phyloP scores from a whole-genome alignment of 2,113 vertebrate species.

The Poicephalus gulielmi region DNA sequence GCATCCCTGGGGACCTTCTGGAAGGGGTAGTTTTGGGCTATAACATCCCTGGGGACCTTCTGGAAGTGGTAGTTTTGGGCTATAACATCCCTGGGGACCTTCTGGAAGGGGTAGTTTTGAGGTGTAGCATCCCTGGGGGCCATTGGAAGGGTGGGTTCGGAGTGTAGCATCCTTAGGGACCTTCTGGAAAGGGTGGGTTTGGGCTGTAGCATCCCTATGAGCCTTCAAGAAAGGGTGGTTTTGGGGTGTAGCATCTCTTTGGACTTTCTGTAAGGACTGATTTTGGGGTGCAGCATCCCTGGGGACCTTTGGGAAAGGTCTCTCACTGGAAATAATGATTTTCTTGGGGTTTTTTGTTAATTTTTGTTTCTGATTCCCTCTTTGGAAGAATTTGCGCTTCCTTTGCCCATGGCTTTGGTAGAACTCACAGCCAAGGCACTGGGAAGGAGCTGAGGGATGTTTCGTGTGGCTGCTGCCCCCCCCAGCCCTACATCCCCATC shows the following conservation, averaged over 20 bases:
- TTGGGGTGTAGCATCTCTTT: not conserved
- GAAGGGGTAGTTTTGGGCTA: rapidly evolving
- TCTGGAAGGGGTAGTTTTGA: no score
- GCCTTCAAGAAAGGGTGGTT: not conserved
- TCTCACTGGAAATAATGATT: not conserved
- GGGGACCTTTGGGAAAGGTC: not conserved
- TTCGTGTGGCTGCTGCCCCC: not conserved
- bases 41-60: rapidly evolving
- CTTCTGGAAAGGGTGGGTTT: rapidly evolving
- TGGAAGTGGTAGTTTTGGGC: rapidly evolving
- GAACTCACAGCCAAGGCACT: not conserved
- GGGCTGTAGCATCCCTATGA: not conserved
- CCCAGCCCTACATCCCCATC: not conserved
- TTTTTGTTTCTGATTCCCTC: not conserved
- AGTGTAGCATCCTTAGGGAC: rapidly evolving
- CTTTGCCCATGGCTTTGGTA: not conserved
- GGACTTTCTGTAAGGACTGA: not conserved
- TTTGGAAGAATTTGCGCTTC: rapidly evolving
- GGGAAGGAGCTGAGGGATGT: not conserved
- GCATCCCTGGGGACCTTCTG: rapidly evolving
- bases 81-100: not conserved
- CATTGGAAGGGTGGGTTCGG: not conserved
- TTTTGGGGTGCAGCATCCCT: not conserved
- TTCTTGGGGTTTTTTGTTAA: no score
- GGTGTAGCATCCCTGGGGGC: not conserved